Conservation (phyloP, 2,797 vertebrate species). For the Crax fasciolata region DNA sequence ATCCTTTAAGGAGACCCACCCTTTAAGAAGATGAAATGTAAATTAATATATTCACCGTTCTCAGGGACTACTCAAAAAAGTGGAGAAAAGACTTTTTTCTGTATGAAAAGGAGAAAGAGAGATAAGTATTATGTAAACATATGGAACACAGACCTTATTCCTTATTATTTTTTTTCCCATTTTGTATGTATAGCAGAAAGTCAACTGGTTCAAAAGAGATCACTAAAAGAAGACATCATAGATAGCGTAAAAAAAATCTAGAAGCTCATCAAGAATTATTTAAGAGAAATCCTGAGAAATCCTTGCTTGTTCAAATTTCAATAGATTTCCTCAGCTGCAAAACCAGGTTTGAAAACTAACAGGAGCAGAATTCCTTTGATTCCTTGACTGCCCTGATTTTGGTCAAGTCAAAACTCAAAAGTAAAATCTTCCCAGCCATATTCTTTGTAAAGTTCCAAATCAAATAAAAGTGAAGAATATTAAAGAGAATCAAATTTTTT, state of each 20-base stretch:
- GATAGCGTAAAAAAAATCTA: background rate
- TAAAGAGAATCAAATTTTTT: background rate
- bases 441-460: background rate
- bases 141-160: background rate
- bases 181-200: background rate
- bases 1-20: no score
- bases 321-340: background rate
- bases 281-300: background rate
- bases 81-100: background rate
- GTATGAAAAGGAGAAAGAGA: background rate
- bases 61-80: background rate
- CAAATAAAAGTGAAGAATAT: background rate
- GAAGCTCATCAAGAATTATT: background rate
- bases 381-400: background rate
- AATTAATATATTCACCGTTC: background rate
- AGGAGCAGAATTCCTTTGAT: background rate
- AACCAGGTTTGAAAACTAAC: background rate
- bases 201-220: background rate
- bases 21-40: background rate
- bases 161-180: background rate
- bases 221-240: background rate
- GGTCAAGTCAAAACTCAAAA: background rate
- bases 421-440: background rate
- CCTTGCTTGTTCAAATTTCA: background rate
- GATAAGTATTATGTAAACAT: background rate